phyloP scores from a whole-genome alignment of 2,113 vertebrate species.

The Stegastes partitus region DNA sequence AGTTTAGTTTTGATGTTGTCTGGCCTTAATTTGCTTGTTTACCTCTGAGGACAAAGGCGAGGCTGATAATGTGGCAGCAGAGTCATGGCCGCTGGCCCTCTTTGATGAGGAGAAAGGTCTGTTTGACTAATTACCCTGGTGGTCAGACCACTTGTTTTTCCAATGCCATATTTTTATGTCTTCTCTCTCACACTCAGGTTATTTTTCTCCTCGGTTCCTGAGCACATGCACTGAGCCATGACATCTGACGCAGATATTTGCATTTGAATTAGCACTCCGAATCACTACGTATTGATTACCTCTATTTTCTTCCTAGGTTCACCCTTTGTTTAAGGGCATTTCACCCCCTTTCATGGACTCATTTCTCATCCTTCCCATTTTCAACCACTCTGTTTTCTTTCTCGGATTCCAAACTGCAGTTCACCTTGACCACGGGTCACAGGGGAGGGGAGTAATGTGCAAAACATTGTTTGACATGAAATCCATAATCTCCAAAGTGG shows the following conservation, averaged over 20 bases:
- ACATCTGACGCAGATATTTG: constrained; percentile 69
- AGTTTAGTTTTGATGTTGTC: constrained; percentile 72
- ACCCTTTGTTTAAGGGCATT: constrained; percentile 38
- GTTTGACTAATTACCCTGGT: constrained; percentile 80
- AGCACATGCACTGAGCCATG: constrained; percentile 50
- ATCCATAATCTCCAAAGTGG: constrained; percentile 67
- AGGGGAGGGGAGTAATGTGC: constrained; percentile 51
- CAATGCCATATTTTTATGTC: constrained; percentile 51
- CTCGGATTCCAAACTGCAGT: constrained; percentile 1
- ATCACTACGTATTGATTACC: constrained; percentile 72
- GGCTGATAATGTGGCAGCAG: constrained; percentile 71
- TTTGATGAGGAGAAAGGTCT: constrained; percentile 76
- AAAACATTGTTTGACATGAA: constrained; percentile 68
- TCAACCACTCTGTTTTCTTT: constrained; percentile 10
- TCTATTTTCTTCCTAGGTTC: constrained; percentile 48
- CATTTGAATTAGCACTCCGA: constrained; percentile 75
- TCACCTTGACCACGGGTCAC: constrained; percentile 42
- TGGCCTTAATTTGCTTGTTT: constrained; percentile 72
- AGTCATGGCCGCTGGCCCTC: constrained; percentile 72
- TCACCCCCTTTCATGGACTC: constrained; percentile 34
- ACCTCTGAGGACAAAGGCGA: constrained; percentile 74
- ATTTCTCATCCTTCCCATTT: constrained; percentile 43
- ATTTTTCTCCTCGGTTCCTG: constrained; percentile 50
- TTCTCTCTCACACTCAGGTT: constrained; percentile 41
- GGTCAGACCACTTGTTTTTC: constrained; percentile 68